These are phyloP conservation scores for Caenorhabditis afra DNA, from an alignment of 2,888 invertebrate genomes.

Conservation along the genomic window DNA sequence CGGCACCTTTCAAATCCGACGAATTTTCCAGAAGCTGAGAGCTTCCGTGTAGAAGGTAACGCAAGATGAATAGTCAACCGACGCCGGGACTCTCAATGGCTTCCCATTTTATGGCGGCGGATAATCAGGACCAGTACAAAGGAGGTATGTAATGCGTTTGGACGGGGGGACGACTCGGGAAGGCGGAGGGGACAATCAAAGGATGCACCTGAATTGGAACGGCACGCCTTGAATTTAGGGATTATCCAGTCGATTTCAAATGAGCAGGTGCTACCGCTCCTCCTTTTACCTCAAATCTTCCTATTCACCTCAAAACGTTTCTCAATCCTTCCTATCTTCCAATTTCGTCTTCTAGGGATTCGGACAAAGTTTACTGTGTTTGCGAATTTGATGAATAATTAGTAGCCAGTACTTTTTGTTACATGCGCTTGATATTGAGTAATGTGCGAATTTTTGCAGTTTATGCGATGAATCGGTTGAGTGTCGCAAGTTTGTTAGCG, in stretches of 20 bases:
- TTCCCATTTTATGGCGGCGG: constrained; percentile 43
- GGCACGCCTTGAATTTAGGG: constrained; percentile 21
- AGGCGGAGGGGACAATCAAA: constrained; percentile 10
- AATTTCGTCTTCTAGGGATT: not conserved
- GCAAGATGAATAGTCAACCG: constrained; percentile 38
- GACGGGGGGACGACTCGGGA: not conserved
- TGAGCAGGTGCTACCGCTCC: constrained; percentile 29
- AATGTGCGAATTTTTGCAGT: constrained; percentile 49
- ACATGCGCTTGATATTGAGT: not conserved
- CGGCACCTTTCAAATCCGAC: constrained; percentile 10
- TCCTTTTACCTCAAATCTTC: not conserved
- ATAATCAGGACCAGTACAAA: constrained; percentile 59
- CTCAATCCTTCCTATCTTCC: not conserved
- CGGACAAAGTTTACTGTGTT: not conserved
- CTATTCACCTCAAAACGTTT: constrained; percentile 8
- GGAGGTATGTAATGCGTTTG: constrained; percentile 35
- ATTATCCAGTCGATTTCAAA: constrained; percentile 15
- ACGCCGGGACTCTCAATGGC: constrained; percentile 41
- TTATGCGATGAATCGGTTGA: constrained; percentile 45
- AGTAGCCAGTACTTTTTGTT: constrained; percentile 20
- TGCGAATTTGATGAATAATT: not conserved
- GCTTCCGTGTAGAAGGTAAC: not conserved
- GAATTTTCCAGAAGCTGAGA: constrained; percentile 12
- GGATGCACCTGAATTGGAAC: constrained; percentile 34
- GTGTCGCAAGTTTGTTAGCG: constrained; percentile 44